These are phyloP conservation scores for Diadema setosum DNA, from an alignment of 35 echinoderm and acorn worm species.

Conservation along the genomic window DNA sequence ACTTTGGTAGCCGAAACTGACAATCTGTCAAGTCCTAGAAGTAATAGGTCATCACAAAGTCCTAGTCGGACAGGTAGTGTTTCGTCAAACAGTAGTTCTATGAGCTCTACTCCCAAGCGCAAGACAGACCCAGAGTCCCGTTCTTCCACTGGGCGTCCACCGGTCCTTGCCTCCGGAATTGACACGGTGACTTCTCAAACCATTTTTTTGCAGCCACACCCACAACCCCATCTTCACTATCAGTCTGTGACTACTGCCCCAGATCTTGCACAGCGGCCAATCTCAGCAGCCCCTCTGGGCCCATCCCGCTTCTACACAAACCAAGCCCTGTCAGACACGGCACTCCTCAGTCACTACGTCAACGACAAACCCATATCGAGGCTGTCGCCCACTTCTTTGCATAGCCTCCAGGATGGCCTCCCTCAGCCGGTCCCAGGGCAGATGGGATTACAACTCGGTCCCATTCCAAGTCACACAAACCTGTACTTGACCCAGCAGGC, in stretches of 20 bases:
- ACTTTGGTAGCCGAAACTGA: not conserved
- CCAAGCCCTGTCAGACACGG: not conserved
- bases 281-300: not conserved
- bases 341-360: not conserved
- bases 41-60: not conserved
- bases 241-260: too few species aligned
- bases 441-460: too few species aligned
- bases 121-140: not conserved
- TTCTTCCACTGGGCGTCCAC: not conserved
- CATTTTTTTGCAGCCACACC: too few species aligned
- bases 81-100: not conserved
- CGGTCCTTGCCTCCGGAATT: too few species aligned
- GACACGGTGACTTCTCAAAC: too few species aligned
- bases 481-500: too few species aligned
- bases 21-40: not conserved
- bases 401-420: not conserved
- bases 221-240: not conserved
- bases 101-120: not conserved
- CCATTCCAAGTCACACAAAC: too few species aligned
- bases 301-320: not conserved
- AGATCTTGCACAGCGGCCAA: not conserved
- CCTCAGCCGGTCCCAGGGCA: not conserved
- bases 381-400: not conserved
- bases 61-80: not conserved
- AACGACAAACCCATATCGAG: slow-evolving; percentile 12